Evolutionary conservation across 2,113 vertebrate genomes (phyloP).

Genomic region (Puma concolor): DNA sequence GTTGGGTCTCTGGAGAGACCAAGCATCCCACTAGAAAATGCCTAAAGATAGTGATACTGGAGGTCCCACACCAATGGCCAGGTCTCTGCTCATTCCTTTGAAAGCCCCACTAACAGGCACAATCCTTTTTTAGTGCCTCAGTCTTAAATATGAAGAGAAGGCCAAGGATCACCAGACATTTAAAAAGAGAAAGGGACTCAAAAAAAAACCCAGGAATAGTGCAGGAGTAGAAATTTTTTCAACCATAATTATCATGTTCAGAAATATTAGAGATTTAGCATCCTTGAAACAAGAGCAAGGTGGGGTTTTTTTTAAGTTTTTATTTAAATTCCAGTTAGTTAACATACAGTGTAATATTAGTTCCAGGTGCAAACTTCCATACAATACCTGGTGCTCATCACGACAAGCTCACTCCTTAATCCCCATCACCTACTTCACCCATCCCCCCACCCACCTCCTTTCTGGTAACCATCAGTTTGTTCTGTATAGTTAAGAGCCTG

Average conservation of each 20-base stretch:
- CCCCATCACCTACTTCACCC: too few relatives aligned
- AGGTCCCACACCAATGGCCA: background rate
- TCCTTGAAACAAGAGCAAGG: background rate
- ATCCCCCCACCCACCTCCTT: too few relatives aligned
- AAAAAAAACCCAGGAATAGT: background rate
- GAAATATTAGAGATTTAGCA: background rate
- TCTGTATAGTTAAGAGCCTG: too few relatives aligned
- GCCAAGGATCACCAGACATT: background rate
- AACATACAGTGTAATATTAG: background rate
- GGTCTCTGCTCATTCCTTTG: background rate
- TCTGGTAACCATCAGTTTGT: too few relatives aligned
- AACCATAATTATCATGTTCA: background rate
- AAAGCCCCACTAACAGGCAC: background rate
- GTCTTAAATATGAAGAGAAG: background rate
- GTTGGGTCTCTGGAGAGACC: background rate
- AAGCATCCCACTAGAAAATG: background rate
- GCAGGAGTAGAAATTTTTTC: background rate
- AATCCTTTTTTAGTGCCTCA: background rate
- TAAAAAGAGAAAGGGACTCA: background rate
- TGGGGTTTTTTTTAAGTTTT: background rate
- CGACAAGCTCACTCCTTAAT: too few relatives aligned
- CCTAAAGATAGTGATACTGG: background rate
- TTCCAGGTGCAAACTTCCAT: background rate
- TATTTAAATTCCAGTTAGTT: background rate
- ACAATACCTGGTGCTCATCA: too few relatives aligned